A percentile compares a stretch with the other conserved stretches of the same genome.
Evolutionary conservation across 2,888 invertebrate species (phyloP).

Genomic region (Silvanus unidentatus): DNA sequence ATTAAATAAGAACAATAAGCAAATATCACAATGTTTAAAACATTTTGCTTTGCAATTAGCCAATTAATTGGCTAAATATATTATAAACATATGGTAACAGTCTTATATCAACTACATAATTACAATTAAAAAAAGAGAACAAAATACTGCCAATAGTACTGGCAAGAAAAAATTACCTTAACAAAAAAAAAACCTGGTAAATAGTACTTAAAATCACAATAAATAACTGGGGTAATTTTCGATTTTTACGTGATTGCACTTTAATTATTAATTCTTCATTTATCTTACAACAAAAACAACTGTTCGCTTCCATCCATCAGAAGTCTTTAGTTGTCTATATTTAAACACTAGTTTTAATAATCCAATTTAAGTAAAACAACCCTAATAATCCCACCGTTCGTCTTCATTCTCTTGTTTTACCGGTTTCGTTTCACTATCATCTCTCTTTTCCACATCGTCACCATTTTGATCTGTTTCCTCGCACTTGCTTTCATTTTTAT

Average conservation of each 20-base stretch:
- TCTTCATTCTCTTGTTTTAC: constrained; percentile 57
- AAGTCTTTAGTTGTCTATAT: constrained; percentile 15
- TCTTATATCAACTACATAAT: constrained; percentile 46
- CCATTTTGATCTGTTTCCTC: constrained; percentile 30
- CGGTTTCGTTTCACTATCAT: constrained; percentile 46
- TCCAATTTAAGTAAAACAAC: constrained; percentile 8
- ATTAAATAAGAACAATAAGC: constrained; percentile 36
- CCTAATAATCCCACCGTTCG: constrained; percentile 59
- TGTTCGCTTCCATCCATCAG: neutral
- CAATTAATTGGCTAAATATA: constrained; percentile 33
- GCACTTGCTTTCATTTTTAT: constrained; percentile 32
- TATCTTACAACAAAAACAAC: constrained; percentile 25
- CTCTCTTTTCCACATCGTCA: constrained; percentile 30
- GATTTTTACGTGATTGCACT: constrained; percentile 40
- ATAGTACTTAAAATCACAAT: constrained; percentile 25
- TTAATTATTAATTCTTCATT: constrained; percentile 22
- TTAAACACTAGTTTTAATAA: constrained; percentile 17
- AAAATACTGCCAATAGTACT: constrained; percentile 14
- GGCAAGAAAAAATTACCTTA: constrained; percentile 2
- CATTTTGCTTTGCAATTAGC: constrained; percentile 42
- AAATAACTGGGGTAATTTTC: constrained; percentile 38
- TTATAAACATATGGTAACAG: constrained; percentile 46
- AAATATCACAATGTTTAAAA: constrained; percentile 48
- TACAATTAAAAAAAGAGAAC: constrained; percentile 15
- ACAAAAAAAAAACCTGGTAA: constrained; percentile 19